Conservation (phyloP, 1,140 invertebrate species). For the Zaprionus davidi region DNA sequence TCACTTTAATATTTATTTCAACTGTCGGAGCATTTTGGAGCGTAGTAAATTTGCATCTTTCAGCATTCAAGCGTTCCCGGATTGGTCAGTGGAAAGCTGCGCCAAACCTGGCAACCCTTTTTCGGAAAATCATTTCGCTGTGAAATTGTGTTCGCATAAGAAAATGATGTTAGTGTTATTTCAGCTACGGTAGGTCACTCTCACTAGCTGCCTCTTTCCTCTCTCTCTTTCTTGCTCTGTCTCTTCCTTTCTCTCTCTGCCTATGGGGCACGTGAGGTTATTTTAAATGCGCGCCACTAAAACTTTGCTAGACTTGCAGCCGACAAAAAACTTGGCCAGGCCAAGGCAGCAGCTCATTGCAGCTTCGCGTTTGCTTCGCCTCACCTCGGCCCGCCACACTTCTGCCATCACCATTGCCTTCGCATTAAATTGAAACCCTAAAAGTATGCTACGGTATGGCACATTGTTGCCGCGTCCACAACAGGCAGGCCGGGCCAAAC, state of each 20-base stretch:
- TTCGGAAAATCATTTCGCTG: constrained; percentile 74
- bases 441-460: constrained; percentile 55
- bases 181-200: neutral
- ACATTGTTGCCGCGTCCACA: constrained; percentile 6
- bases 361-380: constrained; percentile 16
- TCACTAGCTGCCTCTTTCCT: neutral
- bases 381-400: too few species aligned
- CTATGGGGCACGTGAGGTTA: constrained; percentile 67
- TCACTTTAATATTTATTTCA: constrained; percentile 83
- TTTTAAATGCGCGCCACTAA: constrained; percentile 70
- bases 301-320: constrained; percentile 47
- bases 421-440: constrained; percentile 72
- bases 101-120: constrained; percentile 41
- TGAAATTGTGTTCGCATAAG: constrained; percentile 75
- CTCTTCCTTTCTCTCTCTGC: neutral
- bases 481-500: neutral
- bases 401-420: constrained; percentile 20
- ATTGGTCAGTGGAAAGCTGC: constrained; percentile 22
- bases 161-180: constrained; percentile 8
- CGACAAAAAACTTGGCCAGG: constrained; percentile 2
- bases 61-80: constrained; percentile 58
- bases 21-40: constrained; percentile 68
- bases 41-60: constrained; percentile 80
- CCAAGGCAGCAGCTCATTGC: constrained; percentile 37
- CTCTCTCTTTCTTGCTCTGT: neutral